A percentile compares a stretch with the other conserved stretches of the same genome.
Evolutionary conservation across 2,888 invertebrate species (phyloP).

Genomic region (Podabrus alpinus): DNA sequence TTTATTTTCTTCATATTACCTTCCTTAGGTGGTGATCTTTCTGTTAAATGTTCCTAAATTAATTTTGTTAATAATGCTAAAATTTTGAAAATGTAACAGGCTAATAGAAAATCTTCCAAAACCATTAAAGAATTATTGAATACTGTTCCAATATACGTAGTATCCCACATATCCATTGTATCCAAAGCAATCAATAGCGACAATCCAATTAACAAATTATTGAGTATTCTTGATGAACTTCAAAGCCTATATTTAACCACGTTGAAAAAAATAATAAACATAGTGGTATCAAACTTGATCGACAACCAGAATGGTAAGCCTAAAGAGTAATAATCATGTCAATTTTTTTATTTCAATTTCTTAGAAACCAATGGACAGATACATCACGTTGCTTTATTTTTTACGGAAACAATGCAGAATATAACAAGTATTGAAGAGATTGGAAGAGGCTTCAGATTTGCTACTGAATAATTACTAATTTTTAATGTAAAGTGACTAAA

Average conservation of each 20-base stretch:
- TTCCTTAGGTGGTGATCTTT: too few relatives aligned
- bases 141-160: background rate
- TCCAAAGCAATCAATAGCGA: background rate
- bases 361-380: background rate
- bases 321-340: background rate
- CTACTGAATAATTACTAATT: background rate
- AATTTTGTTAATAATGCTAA: too few relatives aligned
- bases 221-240: background rate
- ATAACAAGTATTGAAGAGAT: background rate
- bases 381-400: background rate
- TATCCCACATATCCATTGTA: background rate
- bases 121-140: background rate
- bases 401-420: background rate
- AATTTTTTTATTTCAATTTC: background rate
- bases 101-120: background rate
- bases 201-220: background rate
- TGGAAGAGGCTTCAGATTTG: background rate
- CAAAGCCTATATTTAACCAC: background rate
- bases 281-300: background rate
- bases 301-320: background rate
- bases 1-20: too few relatives aligned
- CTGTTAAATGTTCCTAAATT: too few relatives aligned
- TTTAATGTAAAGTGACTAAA: background rate
- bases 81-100: background rate
- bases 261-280: background rate